Evolutionary conservation across 2,797 vertebrate genomes (phyloP).

Genomic region (Danio tinwini): DNA sequence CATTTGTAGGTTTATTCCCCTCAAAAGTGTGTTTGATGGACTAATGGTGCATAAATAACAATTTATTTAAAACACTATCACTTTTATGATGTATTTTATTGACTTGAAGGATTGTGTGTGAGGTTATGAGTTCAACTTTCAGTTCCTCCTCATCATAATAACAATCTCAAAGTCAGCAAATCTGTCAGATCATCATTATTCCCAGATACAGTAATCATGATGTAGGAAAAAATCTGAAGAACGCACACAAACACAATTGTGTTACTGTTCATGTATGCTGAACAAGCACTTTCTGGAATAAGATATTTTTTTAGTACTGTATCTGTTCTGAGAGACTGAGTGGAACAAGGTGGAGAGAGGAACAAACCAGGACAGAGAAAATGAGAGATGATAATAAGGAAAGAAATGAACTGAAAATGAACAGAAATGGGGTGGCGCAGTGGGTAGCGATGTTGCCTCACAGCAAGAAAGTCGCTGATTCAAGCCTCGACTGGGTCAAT

Average conservation of each 20-base stretch:
- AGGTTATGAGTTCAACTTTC: neutral
- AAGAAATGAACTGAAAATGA: too few species aligned
- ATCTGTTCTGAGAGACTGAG: neutral
- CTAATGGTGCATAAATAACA: neutral
- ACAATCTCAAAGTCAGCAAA: slow-evolving; percentile 21
- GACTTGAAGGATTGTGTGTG: neutral
- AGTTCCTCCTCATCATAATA: slow-evolving; percentile 29
- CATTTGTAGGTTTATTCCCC: neutral
- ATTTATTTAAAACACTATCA: too few species aligned
- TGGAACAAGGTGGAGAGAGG: neutral
- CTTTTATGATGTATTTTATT: neutral
- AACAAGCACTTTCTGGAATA: slow-evolving; percentile 28
- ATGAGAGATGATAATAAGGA: neutral
- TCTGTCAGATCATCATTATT: slow-evolving; percentile 35
- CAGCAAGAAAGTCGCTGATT: too few species aligned
- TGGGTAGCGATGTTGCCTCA: too few species aligned
- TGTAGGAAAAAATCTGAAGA: slow-evolving; percentile 42
- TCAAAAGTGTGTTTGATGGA: neutral
- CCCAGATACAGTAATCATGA: neutral
- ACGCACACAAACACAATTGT: neutral
- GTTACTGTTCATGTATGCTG: slow-evolving; percentile 28
- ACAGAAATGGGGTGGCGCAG: too few species aligned
- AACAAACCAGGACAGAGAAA: neutral
- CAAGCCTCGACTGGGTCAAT: too few species aligned
- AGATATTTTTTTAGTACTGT: neutral